Conservation (phyloP, 2,113 vertebrate genomes). For the Chinchilla lanigera region DNA sequence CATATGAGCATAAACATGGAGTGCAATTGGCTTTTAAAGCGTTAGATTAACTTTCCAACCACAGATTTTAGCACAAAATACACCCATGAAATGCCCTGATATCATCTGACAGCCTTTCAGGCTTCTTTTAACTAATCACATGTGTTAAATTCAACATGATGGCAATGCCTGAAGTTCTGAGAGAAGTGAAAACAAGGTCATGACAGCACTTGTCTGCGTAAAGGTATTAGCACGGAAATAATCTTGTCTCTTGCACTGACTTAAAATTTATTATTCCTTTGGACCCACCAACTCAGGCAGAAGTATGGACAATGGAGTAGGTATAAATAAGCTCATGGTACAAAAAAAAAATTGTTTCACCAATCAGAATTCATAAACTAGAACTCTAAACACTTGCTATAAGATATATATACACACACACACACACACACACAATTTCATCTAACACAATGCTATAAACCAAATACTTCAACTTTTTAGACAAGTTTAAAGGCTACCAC, state of each 20-base stretch:
- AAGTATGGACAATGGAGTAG: background rate
- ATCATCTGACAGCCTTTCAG: background rate
- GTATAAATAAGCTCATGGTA: background rate
- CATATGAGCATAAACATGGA: background rate
- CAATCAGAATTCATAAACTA: slow-evolving; percentile 8
- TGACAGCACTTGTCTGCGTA: background rate
- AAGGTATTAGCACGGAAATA: background rate
- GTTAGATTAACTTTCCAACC: slow-evolving; percentile 38
- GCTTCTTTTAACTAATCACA: background rate
- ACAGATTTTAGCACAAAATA: background rate
- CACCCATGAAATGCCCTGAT: background rate
- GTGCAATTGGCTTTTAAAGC: background rate
- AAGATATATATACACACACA: no score
- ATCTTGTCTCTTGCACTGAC: background rate
- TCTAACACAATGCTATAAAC: background rate
- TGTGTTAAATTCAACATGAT: slow-evolving; percentile 42
- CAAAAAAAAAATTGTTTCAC: slow-evolving; percentile 44
- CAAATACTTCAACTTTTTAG: background rate
- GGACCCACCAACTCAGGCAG: background rate
- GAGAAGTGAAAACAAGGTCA: background rate
- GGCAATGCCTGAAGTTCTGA: background rate
- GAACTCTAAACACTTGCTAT: slow-evolving; percentile 7
- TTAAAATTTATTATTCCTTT: slow-evolving; percentile 46
- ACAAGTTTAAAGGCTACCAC: background rate
- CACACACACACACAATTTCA: no score